phyloP scores from a whole-genome alignment of 64 coral and sea anemone species.

The Exaiptasia diaphana region DNA sequence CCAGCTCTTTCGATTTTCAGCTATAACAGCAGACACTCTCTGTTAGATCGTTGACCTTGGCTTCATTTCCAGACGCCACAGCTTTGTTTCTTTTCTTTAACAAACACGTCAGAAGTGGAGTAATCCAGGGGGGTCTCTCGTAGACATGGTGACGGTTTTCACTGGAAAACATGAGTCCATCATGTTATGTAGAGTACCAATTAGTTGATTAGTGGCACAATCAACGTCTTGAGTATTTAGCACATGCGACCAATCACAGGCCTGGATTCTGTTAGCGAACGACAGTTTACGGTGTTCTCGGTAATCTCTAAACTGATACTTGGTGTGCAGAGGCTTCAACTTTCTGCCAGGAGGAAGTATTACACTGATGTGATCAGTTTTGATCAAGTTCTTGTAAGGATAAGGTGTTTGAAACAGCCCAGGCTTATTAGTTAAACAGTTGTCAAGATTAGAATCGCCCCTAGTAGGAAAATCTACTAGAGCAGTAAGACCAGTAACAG shows the following conservation, averaged over 20 bases:
- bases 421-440: slow-evolving; percentile 27
- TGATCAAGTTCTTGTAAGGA: background rate
- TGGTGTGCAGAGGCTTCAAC: background rate
- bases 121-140: slow-evolving; percentile 66
- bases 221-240: slow-evolving; percentile 21
- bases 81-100: slow-evolving; percentile 45
- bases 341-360: slow-evolving; percentile 23
- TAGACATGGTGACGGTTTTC: slow-evolving; percentile 55
- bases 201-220: slow-evolving; percentile 16
- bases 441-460: slow-evolving; percentile 4
- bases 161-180: slow-evolving; percentile 60
- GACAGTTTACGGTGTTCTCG: slow-evolving; percentile 12
- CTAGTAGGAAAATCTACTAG: slow-evolving; percentile 50
- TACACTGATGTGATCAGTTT: slow-evolving; percentile 23
- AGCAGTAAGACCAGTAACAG: background rate
- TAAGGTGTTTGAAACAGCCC: too few relatives aligned
- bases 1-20: slow-evolving; percentile 52
- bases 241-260: slow-evolving; percentile 57
- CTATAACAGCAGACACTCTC: slow-evolving; percentile 43
- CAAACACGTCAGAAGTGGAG: slow-evolving; percentile 54
- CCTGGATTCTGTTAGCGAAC: slow-evolving; percentile 32
- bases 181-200: slow-evolving; percentile 30
- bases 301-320: slow-evolving; percentile 3
- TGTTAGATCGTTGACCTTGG: slow-evolving; percentile 27
- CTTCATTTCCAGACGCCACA: slow-evolving; percentile 25